phyloP scores from a whole-genome alignment of 2,888 invertebrate genomes.

The Augiades crinisus region DNA sequence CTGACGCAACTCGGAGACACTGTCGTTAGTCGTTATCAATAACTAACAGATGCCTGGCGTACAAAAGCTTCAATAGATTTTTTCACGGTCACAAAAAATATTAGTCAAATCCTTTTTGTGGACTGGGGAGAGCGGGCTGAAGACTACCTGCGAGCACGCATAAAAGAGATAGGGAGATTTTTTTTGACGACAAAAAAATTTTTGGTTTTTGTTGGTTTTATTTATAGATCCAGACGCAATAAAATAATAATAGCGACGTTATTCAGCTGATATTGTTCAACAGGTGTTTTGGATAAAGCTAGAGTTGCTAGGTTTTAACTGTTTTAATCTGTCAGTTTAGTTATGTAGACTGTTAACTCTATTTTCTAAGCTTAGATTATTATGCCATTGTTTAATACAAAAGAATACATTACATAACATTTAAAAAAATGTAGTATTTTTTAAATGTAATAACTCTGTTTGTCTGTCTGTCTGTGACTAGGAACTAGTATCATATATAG shows the following conservation, averaged over 20 bases:
- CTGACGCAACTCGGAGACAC: not conserved
- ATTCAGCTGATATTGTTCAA: conserved; percentile 3
- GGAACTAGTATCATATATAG: no score
- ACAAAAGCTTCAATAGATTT: conserved; percentile 17
- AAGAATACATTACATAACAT: no score
- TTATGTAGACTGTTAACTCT: no score
- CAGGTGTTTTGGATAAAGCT: no score
- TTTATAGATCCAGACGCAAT: conserved; percentile 4
- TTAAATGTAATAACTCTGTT: no score
- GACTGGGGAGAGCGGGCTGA: conserved; percentile 4
- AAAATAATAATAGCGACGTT: not conserved
- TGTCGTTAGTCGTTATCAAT: conserved; percentile 11
- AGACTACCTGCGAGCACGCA: conserved; percentile 15
- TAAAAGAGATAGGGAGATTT: not conserved
- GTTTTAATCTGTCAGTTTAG: no score
- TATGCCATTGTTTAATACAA: no score
- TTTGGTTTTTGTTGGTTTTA: conserved; percentile 17
- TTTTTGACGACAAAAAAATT: conserved; percentile 6
- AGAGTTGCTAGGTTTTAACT: no score
- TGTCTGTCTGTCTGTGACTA: no score
- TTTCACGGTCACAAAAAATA: conserved; percentile 16
- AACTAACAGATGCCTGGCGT: conserved; percentile 12
- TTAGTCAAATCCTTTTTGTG: conserved; percentile 19
- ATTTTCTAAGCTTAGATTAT: no score
- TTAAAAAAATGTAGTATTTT: no score